Evolutionary conservation across 2,113 vertebrate genomes (phyloP).

Genomic region (Sander lucioperca): DNA sequence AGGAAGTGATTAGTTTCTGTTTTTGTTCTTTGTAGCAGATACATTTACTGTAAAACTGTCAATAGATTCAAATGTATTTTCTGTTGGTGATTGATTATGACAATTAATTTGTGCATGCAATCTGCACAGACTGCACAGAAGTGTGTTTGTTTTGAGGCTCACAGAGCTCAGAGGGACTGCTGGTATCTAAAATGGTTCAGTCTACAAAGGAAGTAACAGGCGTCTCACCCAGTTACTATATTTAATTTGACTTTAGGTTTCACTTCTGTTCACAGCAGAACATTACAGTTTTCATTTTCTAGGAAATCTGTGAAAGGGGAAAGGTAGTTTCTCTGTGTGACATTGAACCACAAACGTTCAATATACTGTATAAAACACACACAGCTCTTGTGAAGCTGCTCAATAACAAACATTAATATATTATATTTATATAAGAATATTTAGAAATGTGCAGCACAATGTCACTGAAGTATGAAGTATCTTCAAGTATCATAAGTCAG

Average conservation of each 20-base stretch:
- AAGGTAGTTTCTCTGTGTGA: background rate
- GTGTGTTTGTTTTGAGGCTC: background rate
- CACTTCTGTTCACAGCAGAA: constrained; percentile 42
- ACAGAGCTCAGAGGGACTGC: background rate
- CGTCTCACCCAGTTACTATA: background rate
- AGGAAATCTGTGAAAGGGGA: background rate
- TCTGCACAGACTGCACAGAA: too few relatives aligned
- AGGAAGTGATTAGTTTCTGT: constrained; percentile 11
- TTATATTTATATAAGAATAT: background rate
- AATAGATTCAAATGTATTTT: background rate
- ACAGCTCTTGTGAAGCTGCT: background rate
- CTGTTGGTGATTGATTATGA: background rate
- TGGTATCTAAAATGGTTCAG: background rate
- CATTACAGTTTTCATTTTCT: constrained; percentile 11
- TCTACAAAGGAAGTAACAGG: background rate
- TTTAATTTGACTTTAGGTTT: constrained; percentile 27
- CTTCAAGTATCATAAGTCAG: too few relatives aligned
- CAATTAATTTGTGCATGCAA: background rate
- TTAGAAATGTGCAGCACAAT: background rate
- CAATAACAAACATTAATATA: background rate
- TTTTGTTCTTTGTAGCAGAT: background rate
- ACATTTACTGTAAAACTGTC: background rate
- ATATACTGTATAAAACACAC: background rate
- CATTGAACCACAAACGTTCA: background rate
- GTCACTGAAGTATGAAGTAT: background rate